Conservation (phyloP, 2,888 invertebrate genomes). For the Crossocerus cetratus region DNA sequence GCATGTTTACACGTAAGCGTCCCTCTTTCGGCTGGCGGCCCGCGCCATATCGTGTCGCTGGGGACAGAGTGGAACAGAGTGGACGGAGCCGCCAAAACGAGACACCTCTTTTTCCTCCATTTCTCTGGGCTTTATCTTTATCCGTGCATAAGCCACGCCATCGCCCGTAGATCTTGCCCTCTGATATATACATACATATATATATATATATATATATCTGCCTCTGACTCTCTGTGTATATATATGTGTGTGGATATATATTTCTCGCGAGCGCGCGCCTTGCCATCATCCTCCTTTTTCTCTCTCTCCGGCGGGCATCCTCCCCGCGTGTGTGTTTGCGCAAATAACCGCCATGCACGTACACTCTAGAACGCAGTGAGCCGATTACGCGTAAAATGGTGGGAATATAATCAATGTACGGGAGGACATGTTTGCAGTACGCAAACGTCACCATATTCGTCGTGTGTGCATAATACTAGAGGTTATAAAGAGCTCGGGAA, state of each 20-base stretch:
- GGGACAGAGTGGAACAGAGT: conserved; percentile 3
- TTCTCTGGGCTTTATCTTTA: conserved; percentile 10
- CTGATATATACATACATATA: too few species aligned
- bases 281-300: too few species aligned
- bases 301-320: not conserved
- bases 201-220: too few species aligned
- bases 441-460: conserved; percentile 49
- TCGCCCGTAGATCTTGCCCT: conserved; percentile 11
- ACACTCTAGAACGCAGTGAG: conserved; percentile 21
- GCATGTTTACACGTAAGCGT: conserved; percentile 64
- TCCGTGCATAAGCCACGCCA: not conserved
- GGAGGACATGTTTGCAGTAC: conserved; percentile 51
- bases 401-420: conserved; percentile 64
- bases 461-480: conserved; percentile 48
- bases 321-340: conserved; percentile 10
- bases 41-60: not conserved
- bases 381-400: conserved; percentile 56
- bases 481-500: conserved; percentile 35
- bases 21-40: conserved; percentile 43
- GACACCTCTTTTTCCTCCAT: conserved; percentile 9
- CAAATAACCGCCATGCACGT: conserved; percentile 16
- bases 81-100: conserved; percentile 46
- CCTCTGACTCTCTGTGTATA: too few species aligned
- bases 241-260: too few species aligned
- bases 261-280: conserved; percentile 15